These are phyloP conservation scores for Pterophyllum scalare DNA, from an alignment of 2,113 vertebrate species.

Conservation along the genomic window DNA sequence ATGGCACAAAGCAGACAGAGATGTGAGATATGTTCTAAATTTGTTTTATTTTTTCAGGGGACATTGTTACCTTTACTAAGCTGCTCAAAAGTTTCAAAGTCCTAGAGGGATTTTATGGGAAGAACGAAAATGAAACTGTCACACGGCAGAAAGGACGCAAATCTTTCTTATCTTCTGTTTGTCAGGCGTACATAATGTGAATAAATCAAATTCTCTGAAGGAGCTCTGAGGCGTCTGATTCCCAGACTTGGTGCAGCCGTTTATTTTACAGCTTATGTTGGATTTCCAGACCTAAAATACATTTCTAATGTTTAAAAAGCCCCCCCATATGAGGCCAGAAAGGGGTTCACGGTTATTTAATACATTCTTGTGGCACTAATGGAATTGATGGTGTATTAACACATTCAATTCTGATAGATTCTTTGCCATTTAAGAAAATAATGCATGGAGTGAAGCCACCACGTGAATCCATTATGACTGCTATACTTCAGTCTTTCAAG, in stretches of 20 bases:
- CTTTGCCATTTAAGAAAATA: conserved; percentile 32
- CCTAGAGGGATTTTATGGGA: background rate
- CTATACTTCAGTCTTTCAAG: background rate
- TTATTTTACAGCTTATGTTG: conserved; percentile 4
- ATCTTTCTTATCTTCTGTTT: conserved; percentile 33
- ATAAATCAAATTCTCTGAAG: conserved; percentile 6
- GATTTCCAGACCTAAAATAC: conserved; percentile 1
- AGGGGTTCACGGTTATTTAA: background rate
- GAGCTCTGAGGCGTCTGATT: background rate
- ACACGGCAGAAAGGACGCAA: background rate
- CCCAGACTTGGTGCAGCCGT: background rate
- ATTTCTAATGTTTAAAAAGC: background rate
- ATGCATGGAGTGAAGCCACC: background rate
- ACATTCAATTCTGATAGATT: background rate
- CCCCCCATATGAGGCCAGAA: background rate
- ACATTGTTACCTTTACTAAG: background rate
- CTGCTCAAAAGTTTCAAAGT: background rate
- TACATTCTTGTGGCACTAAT: background rate
- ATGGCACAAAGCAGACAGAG: background rate
- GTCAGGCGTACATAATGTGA: background rate
- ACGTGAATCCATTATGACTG: background rate
- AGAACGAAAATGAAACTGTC: background rate
- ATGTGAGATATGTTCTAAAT: background rate
- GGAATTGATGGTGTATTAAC: background rate
- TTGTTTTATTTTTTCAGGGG: background rate